Evolutionary conservation across 23 tunicate genomes (phyloP).

Genomic region (Botrylloides violaceus): DNA sequence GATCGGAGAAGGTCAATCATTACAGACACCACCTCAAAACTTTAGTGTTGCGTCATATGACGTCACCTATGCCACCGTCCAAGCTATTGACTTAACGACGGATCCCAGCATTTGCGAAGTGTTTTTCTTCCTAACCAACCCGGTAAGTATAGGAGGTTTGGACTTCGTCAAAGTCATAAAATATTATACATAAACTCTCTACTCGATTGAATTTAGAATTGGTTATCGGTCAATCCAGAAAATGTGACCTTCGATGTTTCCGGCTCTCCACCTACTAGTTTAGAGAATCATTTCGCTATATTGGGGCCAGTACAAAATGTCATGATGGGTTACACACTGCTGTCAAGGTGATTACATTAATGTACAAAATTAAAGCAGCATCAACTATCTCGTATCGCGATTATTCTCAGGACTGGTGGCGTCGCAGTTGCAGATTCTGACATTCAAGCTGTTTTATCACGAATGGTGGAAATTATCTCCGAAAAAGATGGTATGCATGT

Average conservation of each 20-base stretch:
- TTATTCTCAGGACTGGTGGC: not conserved
- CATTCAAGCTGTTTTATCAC: not conserved
- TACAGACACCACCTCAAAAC: not conserved
- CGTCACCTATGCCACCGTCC: not conserved
- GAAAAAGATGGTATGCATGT: not conserved
- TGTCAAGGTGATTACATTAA: not conserved
- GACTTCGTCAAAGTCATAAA: not conserved
- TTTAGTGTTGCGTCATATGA: not conserved
- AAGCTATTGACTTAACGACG: not conserved
- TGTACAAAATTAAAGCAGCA: too few species aligned
- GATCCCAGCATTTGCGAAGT: conserved; percentile 28
- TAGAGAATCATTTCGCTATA: conserved; percentile 7
- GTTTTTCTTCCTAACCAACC: conserved; percentile 10
- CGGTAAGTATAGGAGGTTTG: not conserved
- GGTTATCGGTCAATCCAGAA: not conserved
- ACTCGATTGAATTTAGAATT: not conserved
- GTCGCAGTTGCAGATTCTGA: not conserved
- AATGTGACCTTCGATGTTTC: not conserved
- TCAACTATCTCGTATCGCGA: too few species aligned
- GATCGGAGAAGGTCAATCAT: not conserved
- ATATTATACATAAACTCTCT: not conserved
- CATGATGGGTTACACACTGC: conserved; percentile 20
- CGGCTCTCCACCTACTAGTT: not conserved
- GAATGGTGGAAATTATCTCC: not conserved
- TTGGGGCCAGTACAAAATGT: conserved; percentile 1